Evolutionary conservation across 1,140 invertebrate species (phyloP).

Genomic region (Streblospio benedicti): DNA sequence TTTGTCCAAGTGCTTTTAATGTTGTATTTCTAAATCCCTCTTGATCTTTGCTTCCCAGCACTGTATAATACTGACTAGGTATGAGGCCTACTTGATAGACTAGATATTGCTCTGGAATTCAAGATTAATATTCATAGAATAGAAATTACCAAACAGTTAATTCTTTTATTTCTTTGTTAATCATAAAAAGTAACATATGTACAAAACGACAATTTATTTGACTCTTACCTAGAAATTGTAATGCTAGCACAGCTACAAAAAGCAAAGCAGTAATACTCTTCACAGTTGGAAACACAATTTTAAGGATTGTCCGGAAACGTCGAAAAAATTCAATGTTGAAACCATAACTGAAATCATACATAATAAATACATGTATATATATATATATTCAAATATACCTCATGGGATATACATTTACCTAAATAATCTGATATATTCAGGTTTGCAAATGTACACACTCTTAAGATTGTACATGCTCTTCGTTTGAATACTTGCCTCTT

Average conservation of each 20-base stretch:
- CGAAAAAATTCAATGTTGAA: constrained; percentile 44
- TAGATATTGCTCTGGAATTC: constrained; percentile 48
- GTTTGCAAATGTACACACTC: no score
- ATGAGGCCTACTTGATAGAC: constrained; percentile 52
- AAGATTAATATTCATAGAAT: not conserved
- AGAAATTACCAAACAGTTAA: constrained; percentile 2
- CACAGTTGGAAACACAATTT: constrained; percentile 42
- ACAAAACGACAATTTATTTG: not conserved
- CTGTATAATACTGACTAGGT: constrained; percentile 51
- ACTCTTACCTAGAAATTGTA: constrained; percentile 41
- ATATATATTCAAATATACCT: no score
- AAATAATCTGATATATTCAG: no score
- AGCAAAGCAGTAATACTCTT: constrained; percentile 34
- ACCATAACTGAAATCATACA: constrained; percentile 35
- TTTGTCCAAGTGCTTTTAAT: constrained; percentile 41
- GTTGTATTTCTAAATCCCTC: constrained; percentile 45
- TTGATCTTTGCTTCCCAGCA: constrained; percentile 49
- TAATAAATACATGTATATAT: no score
- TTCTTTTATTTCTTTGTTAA: not conserved
- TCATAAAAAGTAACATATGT: not conserved
- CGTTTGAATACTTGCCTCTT: no score
- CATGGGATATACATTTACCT: no score
- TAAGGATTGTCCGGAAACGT: constrained; percentile 38
- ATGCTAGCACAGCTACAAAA: constrained; percentile 39
- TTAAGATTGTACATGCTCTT: no score